These are phyloP conservation scores for Pomacea canaliculata DNA, from an alignment of 2,888 invertebrate species.

Conservation along the genomic window DNA sequence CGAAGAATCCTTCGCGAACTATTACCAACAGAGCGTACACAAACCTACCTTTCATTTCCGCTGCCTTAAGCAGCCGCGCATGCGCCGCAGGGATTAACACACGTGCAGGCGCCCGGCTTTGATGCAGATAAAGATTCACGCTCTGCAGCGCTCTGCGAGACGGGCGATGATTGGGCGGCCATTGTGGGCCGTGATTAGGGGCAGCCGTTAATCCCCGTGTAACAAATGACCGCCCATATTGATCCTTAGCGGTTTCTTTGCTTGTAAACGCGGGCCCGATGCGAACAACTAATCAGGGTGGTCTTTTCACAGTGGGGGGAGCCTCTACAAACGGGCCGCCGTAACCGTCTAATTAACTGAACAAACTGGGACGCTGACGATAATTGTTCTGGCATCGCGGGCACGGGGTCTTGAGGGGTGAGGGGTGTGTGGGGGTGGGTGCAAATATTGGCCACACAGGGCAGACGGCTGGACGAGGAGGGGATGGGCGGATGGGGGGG, in stretches of 20 bases:
- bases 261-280: slow-evolving; percentile 2
- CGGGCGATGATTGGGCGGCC: too few relatives aligned
- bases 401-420: not conserved
- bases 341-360: slow-evolving; percentile 11
- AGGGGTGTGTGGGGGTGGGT: not conserved
- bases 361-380: slow-evolving; percentile 5
- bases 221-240: not conserved
- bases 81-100: too few relatives aligned
- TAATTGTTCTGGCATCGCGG: slow-evolving; percentile 4
- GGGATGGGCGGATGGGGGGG: not conserved
- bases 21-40: too few relatives aligned
- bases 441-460: not conserved
- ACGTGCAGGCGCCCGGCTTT: too few relatives aligned
- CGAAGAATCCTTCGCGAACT: too few relatives aligned
- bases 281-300: slow-evolving; percentile 7
- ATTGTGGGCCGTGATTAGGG: too few relatives aligned
- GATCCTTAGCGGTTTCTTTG: slow-evolving; percentile 7
- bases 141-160: too few relatives aligned
- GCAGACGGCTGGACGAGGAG: not conserved
- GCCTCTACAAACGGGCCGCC: not conserved
- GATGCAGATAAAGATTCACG: too few relatives aligned
- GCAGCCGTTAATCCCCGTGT: not conserved
- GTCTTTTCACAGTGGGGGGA: slow-evolving; percentile 4
- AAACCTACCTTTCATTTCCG: too few relatives aligned
- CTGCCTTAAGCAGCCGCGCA: too few relatives aligned